These are phyloP conservation scores for Neoitamus cyanurus DNA, from an alignment of 2,888 invertebrate species.

Conservation along the genomic window DNA sequence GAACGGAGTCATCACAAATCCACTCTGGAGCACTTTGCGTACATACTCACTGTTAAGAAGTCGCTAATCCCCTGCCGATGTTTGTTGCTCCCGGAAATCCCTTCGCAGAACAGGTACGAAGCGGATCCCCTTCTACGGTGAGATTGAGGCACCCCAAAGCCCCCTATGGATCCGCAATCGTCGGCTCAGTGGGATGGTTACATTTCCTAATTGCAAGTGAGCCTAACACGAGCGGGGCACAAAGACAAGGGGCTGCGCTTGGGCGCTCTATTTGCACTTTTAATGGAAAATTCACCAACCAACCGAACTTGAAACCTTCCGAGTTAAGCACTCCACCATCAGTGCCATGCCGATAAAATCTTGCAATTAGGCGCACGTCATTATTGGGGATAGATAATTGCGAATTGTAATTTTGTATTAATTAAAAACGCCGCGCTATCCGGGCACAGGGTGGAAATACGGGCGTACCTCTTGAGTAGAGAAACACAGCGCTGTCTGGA, in stretches of 20 bases:
- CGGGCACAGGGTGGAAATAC: not conserved
- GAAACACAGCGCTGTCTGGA: not conserved
- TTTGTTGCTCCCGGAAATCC: not conserved
- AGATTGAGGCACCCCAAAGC: not conserved
- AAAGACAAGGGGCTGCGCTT: not conserved
- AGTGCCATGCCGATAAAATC: not conserved
- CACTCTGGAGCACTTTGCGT: not conserved
- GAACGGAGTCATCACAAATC: not conserved
- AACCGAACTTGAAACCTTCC: not conserved
- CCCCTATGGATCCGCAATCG: not conserved
- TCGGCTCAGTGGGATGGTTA: not conserved
- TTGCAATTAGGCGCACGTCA: slow-evolving; percentile 25
- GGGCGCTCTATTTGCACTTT: slow-evolving; percentile 22
- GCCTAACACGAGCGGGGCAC: not conserved
- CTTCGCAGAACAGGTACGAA: not conserved
- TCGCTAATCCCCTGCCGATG: not conserved
- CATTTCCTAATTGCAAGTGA: slow-evolving; percentile 34
- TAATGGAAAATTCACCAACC: slow-evolving; percentile 32
- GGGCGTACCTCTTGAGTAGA: not conserved
- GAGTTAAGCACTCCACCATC: not conserved
- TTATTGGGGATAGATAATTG: slow-evolving; percentile 38
- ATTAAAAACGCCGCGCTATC: not conserved
- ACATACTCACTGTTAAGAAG: not conserved
- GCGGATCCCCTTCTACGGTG: too few relatives aligned
- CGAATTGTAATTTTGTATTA: slow-evolving; percentile 34